These are phyloP conservation scores for Parnassius mnemosyne DNA, from an alignment of 2,888 invertebrate genomes.

Conservation along the genomic window DNA sequence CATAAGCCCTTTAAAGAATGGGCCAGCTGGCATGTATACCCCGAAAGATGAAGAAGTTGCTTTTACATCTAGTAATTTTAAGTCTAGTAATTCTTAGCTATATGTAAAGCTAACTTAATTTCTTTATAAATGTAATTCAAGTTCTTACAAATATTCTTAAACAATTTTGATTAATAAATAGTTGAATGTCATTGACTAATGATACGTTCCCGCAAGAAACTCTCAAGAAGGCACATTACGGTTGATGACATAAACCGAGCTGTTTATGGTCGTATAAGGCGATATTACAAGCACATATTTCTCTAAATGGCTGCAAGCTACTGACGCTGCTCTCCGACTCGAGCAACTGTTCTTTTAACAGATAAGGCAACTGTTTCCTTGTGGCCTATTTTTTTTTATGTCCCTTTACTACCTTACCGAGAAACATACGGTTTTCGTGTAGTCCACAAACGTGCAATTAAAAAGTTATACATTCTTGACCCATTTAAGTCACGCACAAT, in stretches of 20 bases:
- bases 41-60: no score
- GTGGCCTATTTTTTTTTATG: constrained; percentile 11
- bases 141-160: constrained; percentile 4
- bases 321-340: neutral
- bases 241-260: constrained; percentile 23
- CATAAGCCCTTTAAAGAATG: no score
- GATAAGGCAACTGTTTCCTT: constrained; percentile 14
- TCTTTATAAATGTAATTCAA: no score
- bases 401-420: constrained; percentile 1
- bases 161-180: constrained; percentile 23
- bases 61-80: no score
- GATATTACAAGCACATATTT: constrained; percentile 6
- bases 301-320: constrained; percentile 8
- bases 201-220: constrained; percentile 19
- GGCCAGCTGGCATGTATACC: no score
- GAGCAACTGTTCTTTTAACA: constrained; percentile 18
- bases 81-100: no score
- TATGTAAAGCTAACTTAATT: no score
- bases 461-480: neutral
- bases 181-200: constrained; percentile 24
- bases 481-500: neutral
- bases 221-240: constrained; percentile 17
- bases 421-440: constrained; percentile 1
- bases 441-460: neutral
- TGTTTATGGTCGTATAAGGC: constrained; percentile 16